Conservation (phyloP, 2,888 invertebrate species). For the Petrolisthes cinctipes region DNA sequence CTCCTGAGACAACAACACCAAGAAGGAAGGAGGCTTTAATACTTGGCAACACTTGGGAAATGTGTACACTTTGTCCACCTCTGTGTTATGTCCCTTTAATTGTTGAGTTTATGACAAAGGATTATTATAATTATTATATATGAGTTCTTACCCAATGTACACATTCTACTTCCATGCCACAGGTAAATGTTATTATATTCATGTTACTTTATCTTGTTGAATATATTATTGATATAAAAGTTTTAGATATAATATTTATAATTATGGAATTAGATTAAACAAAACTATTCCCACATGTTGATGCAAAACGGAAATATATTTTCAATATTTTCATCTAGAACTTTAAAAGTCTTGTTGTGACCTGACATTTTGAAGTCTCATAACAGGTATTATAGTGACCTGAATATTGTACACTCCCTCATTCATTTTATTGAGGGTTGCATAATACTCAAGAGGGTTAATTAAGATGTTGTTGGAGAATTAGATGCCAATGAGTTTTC, state of each 20-base stretch:
- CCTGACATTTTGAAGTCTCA: too few relatives aligned
- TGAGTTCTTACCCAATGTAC: not conserved
- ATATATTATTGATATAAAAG: not conserved
- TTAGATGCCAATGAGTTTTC: too few relatives aligned
- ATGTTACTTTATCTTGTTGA: not conserved
- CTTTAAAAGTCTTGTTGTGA: too few relatives aligned
- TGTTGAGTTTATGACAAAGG: not conserved
- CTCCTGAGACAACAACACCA: too few relatives aligned
- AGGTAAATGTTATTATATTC: not conserved
- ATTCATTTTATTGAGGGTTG: too few relatives aligned
- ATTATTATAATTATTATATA: not conserved
- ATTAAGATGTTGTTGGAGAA: not conserved
- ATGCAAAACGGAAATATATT: conserved; percentile 6
- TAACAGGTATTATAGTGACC: too few relatives aligned
- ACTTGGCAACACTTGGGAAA: too few relatives aligned
- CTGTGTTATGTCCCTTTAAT: not conserved
- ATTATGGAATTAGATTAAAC: not conserved
- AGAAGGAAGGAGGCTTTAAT: too few relatives aligned
- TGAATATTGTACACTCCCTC: too few relatives aligned
- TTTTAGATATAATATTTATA: not conserved
- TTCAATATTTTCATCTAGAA: not conserved
- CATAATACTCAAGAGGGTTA: not conserved
- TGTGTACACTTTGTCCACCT: not conserved
- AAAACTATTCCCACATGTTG: conserved; percentile 15
- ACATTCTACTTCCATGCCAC: not conserved